Evolutionary conservation across 2,888 invertebrate genomes (phyloP).

Genomic region (Tanypteryx hageni): DNA sequence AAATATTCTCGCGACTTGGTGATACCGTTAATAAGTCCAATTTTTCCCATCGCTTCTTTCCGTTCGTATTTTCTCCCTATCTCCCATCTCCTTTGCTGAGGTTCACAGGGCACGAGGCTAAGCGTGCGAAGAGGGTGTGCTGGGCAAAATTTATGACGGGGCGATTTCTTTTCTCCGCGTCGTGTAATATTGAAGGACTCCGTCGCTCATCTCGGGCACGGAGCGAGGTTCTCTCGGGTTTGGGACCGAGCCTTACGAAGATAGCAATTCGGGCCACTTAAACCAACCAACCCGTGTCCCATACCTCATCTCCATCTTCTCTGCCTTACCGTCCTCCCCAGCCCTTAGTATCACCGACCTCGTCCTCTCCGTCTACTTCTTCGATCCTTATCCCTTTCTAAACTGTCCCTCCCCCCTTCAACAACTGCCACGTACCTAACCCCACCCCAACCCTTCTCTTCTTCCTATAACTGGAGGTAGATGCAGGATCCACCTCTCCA

Average conservation of each 20-base stretch:
- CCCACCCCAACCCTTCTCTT: not conserved
- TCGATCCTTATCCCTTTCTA: not conserved
- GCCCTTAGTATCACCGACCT: too few species aligned
- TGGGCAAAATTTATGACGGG: not conserved
- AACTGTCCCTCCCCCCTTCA: not conserved
- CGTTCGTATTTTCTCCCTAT: not conserved
- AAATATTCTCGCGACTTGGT: not conserved
- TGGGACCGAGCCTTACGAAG: not conserved
- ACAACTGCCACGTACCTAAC: not conserved
- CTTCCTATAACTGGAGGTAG: not conserved
- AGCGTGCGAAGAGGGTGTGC: slow-evolving; percentile 16
- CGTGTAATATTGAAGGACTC: slow-evolving; percentile 9
- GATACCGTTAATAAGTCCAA: too few species aligned
- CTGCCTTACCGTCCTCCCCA: too few species aligned
- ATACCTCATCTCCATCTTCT: not conserved
- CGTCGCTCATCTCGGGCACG: not conserved
- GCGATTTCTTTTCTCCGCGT: not conserved
- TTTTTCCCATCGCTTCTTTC: not conserved
- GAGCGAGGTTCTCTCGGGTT: too few species aligned
- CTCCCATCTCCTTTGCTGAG: not conserved
- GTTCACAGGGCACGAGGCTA: not conserved
- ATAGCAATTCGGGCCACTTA: slow-evolving; percentile 28
- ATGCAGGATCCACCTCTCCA: not conserved
- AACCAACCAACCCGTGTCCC: slow-evolving; percentile 12
- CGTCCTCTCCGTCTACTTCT: too few species aligned